Evolutionary conservation across 2,888 invertebrate genomes (phyloP).

Genomic region (Aricia artaxerxes): DNA sequence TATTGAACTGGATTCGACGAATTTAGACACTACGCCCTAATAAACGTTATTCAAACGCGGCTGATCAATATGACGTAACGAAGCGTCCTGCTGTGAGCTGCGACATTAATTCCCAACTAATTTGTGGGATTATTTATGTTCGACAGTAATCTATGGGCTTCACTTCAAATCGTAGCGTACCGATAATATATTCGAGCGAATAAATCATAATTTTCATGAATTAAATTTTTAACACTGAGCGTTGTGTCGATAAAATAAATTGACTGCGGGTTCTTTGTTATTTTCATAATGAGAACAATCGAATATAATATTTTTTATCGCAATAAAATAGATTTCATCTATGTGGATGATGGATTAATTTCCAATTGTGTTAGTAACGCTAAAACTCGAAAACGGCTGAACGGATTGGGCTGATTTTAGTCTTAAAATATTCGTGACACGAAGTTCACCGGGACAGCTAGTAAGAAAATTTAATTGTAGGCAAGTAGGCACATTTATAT

Average conservation of each 20-base stretch:
- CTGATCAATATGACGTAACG: slow-evolving; percentile 24
- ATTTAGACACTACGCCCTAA: neutral
- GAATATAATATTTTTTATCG: neutral
- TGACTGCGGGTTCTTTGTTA: neutral
- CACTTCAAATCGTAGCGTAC: slow-evolving; percentile 21
- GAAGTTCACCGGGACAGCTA: too few species aligned
- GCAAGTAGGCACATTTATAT: too few species aligned
- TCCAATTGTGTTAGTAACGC: too few species aligned
- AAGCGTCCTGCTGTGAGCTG: slow-evolving; percentile 15
- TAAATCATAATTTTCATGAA: neutral
- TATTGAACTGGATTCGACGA: neutral
- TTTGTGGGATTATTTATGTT: slow-evolving; percentile 30
- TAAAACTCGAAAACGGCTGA: too few species aligned
- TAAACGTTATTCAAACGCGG: neutral
- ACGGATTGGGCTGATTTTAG: too few species aligned
- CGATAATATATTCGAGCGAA: neutral
- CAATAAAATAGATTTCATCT: too few species aligned
- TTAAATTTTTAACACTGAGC: neutral
- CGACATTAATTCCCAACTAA: slow-evolving; percentile 27
- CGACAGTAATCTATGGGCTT: slow-evolving; percentile 28
- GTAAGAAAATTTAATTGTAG: too few species aligned
- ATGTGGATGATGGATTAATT: too few species aligned
- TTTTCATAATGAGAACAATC: neutral
- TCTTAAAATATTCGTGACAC: too few species aligned
- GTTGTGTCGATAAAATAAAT: neutral